A percentile compares a stretch with the other conserved stretches of the same genome.
These are phyloP conservation scores for Drosophila kuntzei DNA, from an alignment of 2,888 invertebrate genomes.

Conservation along the genomic window DNA sequence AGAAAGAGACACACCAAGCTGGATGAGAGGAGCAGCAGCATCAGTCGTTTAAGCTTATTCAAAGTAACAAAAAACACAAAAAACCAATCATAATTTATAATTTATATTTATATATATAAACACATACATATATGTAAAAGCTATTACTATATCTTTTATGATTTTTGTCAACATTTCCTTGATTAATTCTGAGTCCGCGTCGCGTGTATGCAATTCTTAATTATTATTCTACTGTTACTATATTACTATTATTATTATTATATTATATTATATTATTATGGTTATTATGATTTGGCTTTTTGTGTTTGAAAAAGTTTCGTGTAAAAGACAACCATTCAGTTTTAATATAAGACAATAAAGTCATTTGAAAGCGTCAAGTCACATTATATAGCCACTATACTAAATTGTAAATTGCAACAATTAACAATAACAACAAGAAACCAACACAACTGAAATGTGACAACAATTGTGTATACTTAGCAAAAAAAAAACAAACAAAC, in stretches of 20 bases:
- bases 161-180: slow-evolving; percentile 27
- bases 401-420: slow-evolving; percentile 54
- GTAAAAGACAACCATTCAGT: slow-evolving; percentile 60
- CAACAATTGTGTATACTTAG: slow-evolving; percentile 51
- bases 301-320: slow-evolving; percentile 45
- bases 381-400: slow-evolving; percentile 37
- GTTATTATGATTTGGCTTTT: slow-evolving; percentile 37
- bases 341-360: slow-evolving; percentile 66
- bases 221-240: slow-evolving; percentile 24
- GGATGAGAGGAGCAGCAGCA: slow-evolving; percentile 14
- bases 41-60: slow-evolving; percentile 13
- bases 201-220: slow-evolving; percentile 43
- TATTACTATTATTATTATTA: slow-evolving; percentile 22
- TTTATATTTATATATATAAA: slow-evolving; percentile 31
- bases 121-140: slow-evolving; percentile 12
- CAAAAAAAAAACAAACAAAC: slow-evolving; percentile 22
- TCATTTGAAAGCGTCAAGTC: slow-evolving; percentile 50
- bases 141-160: slow-evolving; percentile 16
- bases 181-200: slow-evolving; percentile 22
- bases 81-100: slow-evolving; percentile 29
- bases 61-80: slow-evolving; percentile 13
- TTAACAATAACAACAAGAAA: slow-evolving; percentile 35
- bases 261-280: slow-evolving; percentile 30
- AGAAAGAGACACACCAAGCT: slow-evolving; percentile 15
- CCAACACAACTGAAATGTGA: slow-evolving; percentile 45